Base-by-base conservation (phyloP, 2,888 invertebrate species). In the Molorchus minor region DNA sequence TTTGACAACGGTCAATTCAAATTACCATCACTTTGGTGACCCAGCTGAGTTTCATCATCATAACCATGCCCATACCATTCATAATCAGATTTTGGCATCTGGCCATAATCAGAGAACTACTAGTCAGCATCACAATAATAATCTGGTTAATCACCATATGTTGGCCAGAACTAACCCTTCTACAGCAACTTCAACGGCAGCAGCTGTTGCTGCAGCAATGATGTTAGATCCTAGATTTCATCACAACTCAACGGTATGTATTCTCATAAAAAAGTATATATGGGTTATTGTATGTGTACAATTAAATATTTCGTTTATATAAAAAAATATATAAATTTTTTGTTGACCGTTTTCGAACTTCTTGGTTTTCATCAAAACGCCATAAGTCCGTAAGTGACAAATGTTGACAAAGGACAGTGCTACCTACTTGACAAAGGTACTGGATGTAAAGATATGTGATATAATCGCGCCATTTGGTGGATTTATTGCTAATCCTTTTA, bases 151-250 rank as follows among this genome's bases (percentile, higher is more conserved):
- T 61, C 80, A 81, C 67, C 80, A 80, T 51, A 79, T 81, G 80
- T 60, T 79, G 30, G 69, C 77, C 3, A 71, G 80, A 58, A 70
- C 72, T 2, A 80, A 79, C 64, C 79, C 80, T 65, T 73, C 80
- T 0, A 77, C 78, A 12, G 77, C 80, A 4, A 80, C 80, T 1
- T 79, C 80, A 2, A 81, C 81, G 1, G 81, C 81, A 2, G 82
- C 82, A 10, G 81, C 81, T 12, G 81, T 81, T 5, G 81, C 81
- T 7, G 82, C 82, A 3, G 82, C 82, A 13, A 82, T 82, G 82
- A 82, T 82, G 82, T 67, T 82, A 19, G 82, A 82, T 76, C 82
- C 82, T 3, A 65, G 81, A 46, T 81, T 82, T 66, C 82, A 82
- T 71, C 82, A 82, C 65, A 81, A 81, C 67, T 75, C 79, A 56